A percentile compares a stretch with the other conserved stretches of the same genome.
Conservation (phyloP, 2,888 invertebrate genomes). For the Drosophila planitibia region DNA sequence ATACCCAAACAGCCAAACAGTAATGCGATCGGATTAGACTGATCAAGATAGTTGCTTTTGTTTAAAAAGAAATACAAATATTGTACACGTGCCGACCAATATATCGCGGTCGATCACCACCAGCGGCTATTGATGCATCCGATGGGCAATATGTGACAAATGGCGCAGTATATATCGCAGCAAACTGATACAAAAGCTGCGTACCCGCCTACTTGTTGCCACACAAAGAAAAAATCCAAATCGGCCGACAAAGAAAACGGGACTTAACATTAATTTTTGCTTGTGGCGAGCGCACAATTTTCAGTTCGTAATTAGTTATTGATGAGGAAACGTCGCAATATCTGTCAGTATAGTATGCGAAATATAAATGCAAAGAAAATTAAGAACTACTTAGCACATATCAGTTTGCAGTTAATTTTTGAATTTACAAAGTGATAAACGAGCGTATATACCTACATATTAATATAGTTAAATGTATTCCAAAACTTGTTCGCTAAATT, state of each 20-base stretch:
- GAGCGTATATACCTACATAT: background rate
- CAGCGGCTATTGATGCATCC: background rate
- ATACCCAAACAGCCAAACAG: background rate
- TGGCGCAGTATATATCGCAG: background rate
- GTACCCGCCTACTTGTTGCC: fast-evolving
- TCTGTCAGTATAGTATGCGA: background rate
- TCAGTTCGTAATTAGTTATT: constrained; percentile 17
- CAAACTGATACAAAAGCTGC: too few relatives aligned
- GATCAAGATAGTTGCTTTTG: background rate
- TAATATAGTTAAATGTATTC: too few relatives aligned
- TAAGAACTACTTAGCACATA: background rate
- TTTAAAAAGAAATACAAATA: background rate
- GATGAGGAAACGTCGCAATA: background rate
- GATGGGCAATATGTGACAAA: background rate
- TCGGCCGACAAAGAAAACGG: background rate
- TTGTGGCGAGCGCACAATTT: background rate
- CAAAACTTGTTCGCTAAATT: too few relatives aligned
- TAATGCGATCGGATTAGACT: background rate
- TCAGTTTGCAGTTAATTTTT: too few relatives aligned
- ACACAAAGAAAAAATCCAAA: background rate
- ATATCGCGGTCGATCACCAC: background rate
- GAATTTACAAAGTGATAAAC: background rate
- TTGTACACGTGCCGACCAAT: background rate
- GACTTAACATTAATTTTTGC: background rate
- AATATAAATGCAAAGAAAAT: background rate